Conservation (phyloP, 2,888 invertebrate genomes). For the Leptinotarsa haldemani region DNA sequence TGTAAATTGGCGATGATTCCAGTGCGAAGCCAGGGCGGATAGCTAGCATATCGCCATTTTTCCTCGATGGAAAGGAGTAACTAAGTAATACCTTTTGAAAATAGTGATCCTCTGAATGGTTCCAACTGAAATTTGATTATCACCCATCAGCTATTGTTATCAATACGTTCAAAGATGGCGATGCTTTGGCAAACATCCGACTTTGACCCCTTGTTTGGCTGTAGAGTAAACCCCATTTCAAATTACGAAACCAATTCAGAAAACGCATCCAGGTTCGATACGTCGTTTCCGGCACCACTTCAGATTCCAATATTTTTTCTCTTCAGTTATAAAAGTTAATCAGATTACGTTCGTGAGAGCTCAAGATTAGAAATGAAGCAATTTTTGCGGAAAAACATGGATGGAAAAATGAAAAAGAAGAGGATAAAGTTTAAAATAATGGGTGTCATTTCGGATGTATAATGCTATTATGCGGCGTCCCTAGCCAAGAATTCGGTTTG, state of each 20-base stretch:
- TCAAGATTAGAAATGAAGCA: slow-evolving; percentile 27
- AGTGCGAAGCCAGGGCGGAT: too few relatives aligned
- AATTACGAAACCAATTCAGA: slow-evolving; percentile 4
- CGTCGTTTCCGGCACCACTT: background rate
- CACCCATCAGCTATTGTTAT: too few relatives aligned
- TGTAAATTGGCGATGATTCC: too few relatives aligned
- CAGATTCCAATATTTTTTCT: slow-evolving; percentile 15
- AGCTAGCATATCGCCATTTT: too few relatives aligned
- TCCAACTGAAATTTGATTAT: too few relatives aligned
- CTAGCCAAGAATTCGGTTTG: background rate
- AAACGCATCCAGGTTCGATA: background rate
- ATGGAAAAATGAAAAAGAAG: slow-evolving; percentile 16
- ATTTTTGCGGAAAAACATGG: slow-evolving; percentile 28
- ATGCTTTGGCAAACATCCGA: too few relatives aligned
- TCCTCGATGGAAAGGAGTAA: too few relatives aligned
- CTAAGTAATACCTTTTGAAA: too few relatives aligned
- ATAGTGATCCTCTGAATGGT: too few relatives aligned
- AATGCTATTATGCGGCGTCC: background rate
- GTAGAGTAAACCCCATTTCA: background rate
- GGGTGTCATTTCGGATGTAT: slow-evolving; percentile 29
- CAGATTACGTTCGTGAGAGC: slow-evolving; percentile 21
- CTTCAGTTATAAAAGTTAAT: slow-evolving; percentile 30
- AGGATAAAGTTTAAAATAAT: slow-evolving; percentile 33
- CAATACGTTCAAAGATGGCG: too few relatives aligned
- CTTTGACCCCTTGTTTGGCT: background rate